A percentile compares a stretch with the other conserved stretches of the same genome.
Evolutionary conservation across 2,113 vertebrate genomes (phyloP).

Genomic region (Strix uralensis): DNA sequence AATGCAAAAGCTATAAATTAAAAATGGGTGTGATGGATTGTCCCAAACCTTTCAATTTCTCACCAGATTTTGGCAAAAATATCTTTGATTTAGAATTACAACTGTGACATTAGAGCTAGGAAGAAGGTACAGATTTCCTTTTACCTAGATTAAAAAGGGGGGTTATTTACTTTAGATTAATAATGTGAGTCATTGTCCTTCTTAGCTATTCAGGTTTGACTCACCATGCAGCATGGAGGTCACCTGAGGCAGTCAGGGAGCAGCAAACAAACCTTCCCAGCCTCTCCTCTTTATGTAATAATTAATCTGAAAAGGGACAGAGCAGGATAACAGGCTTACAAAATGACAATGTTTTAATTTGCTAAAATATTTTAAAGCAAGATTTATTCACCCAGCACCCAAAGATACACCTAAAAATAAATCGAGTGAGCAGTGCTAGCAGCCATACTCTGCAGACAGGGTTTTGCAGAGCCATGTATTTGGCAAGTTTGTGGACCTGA

Average conservation of each 20-base stretch:
- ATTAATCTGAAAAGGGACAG: constrained; percentile 9
- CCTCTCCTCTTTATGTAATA: neutral
- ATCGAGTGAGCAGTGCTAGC: fast-evolving
- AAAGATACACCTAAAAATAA: neutral
- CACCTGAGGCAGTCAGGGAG: neutral
- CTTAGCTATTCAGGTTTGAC: neutral
- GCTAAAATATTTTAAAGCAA: constrained; percentile 5
- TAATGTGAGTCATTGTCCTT: neutral
- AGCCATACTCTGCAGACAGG: fast-evolving
- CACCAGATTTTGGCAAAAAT: neutral
- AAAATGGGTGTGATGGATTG: fast-evolving
- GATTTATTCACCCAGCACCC: neutral
- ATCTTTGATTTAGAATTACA: neutral
- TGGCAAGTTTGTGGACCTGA: fast-evolving
- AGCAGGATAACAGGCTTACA: neutral
- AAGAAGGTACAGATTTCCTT: neutral
- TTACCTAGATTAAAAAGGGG: neutral
- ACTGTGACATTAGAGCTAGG: neutral
- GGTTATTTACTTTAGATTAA: neutral
- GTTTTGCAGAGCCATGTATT: fast-evolving
- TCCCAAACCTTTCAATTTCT: neutral
- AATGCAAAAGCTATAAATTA: neutral
- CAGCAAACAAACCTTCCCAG: neutral
- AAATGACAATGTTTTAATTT: neutral
- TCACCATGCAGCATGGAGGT: neutral